Percentiles rank a stretch among this genome's conserved stretches.
Conservation (phyloP, 2,888 invertebrate species). For the Eristalis intricaria region DNA sequence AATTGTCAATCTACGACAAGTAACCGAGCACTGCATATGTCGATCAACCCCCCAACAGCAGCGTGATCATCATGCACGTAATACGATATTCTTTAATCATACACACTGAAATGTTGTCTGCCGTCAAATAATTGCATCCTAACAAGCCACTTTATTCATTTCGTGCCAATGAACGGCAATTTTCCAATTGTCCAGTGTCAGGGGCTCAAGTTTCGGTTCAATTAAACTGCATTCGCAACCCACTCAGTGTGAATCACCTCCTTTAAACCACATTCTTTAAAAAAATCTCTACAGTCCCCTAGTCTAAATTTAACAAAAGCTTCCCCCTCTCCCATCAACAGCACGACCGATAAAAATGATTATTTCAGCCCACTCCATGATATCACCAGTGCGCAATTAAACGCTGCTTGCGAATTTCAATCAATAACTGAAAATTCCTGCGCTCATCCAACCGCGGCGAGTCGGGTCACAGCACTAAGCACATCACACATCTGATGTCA, state of each 20-base stretch:
- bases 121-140: neutral
- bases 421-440: neutral
- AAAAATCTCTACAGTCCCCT: neutral
- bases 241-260: neutral
- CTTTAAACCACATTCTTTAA: neutral
- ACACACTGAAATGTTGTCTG: too few species aligned
- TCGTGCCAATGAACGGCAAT: neutral
- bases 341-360: neutral
- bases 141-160: neutral
- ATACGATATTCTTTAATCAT: too few species aligned
- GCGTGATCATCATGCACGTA: too few species aligned
- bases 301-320: neutral
- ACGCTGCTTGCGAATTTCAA: neutral
- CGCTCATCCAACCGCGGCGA: neutral
- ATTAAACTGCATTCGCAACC: neutral
- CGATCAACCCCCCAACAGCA: too few species aligned
- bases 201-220: neutral
- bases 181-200: neutral
- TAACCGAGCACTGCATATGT: too few species aligned
- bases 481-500: neutral
- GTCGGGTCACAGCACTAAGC: neutral
- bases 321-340: neutral
- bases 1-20: too few species aligned
- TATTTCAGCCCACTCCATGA: neutral
- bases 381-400: neutral